phyloP scores from a whole-genome alignment of 2,888 invertebrate species.

The Latheticus oryzae region DNA sequence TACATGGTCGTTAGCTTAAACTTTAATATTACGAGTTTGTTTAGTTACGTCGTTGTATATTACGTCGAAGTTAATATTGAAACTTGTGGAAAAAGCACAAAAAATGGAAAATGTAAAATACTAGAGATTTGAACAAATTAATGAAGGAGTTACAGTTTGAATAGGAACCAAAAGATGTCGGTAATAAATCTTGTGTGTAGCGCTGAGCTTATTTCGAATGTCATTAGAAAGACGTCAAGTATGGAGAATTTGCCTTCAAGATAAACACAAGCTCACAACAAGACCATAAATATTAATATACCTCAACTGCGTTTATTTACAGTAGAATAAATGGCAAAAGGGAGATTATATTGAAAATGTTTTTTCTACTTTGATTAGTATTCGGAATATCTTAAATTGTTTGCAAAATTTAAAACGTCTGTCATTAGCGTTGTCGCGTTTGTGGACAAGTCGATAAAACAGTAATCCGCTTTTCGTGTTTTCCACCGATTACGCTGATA shows the following conservation, averaged over 20 bases:
- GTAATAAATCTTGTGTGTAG: conserved; percentile 19
- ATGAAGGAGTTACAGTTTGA: too few relatives aligned
- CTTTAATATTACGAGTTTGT: conserved; percentile 24
- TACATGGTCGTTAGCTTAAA: conserved; percentile 32
- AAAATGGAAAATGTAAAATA: background rate
- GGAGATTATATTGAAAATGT: too few relatives aligned
- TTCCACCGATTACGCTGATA: conserved; percentile 21
- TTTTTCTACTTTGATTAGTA: too few relatives aligned
- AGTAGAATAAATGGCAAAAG: conserved; percentile 26
- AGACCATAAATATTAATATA: conserved; percentile 30
- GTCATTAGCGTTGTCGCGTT: conserved; percentile 6
- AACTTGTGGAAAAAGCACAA: conserved; percentile 1
- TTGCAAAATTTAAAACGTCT: conserved; percentile 5
- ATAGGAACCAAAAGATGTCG: background rate
- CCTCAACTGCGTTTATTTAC: conserved; percentile 10
- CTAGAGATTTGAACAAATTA: background rate
- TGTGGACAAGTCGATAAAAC: conserved; percentile 8
- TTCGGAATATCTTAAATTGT: background rate
- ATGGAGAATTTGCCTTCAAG: conserved; percentile 20
- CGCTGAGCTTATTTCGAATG: conserved; percentile 12
- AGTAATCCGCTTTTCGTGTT: conserved; percentile 24
- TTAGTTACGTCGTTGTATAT: conserved; percentile 12
- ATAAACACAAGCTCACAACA: conserved; percentile 14
- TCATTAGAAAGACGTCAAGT: conserved; percentile 11
- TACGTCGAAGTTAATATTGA: conserved; percentile 7